phyloP scores from a whole-genome alignment of 2,113 vertebrate genomes.

The Ophiodon elongatus region DNA sequence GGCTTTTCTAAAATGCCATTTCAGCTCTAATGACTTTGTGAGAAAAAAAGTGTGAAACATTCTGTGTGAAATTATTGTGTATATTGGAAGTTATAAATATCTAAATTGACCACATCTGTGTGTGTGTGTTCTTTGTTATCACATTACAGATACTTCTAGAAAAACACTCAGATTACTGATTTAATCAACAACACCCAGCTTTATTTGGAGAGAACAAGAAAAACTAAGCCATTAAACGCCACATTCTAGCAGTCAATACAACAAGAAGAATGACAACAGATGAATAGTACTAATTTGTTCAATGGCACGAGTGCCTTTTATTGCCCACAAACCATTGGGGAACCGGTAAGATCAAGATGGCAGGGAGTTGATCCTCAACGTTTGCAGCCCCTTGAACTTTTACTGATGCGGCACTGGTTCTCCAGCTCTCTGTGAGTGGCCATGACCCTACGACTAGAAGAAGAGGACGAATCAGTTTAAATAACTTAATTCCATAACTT shows the following conservation, averaged over 20 bases:
- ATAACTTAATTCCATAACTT: not conserved
- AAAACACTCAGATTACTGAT: not conserved
- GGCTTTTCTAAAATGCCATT: slow-evolving; percentile 1
- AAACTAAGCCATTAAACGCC: slow-evolving; percentile 8
- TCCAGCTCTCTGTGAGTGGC: slow-evolving; percentile 75
- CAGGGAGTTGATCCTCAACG: slow-evolving; percentile 26
- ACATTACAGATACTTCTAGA: not conserved
- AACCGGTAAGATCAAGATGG: not conserved
- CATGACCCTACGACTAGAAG: slow-evolving; percentile 80
- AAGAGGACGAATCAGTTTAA: slow-evolving; percentile 36
- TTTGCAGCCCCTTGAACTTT: slow-evolving; percentile 40
- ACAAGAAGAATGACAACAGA: not conserved
- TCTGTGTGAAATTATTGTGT: slow-evolving; percentile 19
- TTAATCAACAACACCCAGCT: slow-evolving; percentile 6
- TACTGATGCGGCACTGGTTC: slow-evolving; percentile 67
- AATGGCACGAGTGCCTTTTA: not conserved
- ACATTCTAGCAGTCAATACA: not conserved
- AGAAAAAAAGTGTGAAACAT: not conserved
- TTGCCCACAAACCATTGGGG: slow-evolving; percentile 13
- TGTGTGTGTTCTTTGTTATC: slow-evolving; percentile 9
- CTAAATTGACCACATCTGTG: slow-evolving; percentile 6
- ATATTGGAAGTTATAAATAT: slow-evolving; percentile 36
- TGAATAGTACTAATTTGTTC: not conserved
- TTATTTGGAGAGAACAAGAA: slow-evolving; percentile 35
- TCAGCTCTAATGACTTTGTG: not conserved